These are phyloP conservation scores for Pecten maximus DNA, from an alignment of 2,888 invertebrate genomes.

Conservation along the genomic window DNA sequence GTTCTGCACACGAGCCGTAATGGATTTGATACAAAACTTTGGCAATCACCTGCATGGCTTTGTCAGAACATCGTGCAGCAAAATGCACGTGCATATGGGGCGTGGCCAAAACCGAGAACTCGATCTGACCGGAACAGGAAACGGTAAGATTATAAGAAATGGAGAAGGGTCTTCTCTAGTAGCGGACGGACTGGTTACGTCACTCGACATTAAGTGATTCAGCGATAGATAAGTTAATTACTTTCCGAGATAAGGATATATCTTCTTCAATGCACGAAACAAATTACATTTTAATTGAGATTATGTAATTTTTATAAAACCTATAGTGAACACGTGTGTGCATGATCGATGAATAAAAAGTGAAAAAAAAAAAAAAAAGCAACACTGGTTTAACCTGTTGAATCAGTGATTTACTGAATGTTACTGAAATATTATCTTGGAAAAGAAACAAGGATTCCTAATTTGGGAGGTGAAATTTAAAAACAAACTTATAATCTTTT, in stretches of 20 bases:
- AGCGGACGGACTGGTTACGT: neutral
- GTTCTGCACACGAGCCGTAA: neutral
- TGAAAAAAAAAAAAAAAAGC: neutral
- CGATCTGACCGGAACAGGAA: slow-evolving; percentile 26
- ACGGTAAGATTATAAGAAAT: neutral
- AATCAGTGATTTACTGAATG: neutral
- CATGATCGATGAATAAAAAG: neutral
- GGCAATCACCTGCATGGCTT: neutral
- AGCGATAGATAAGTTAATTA: neutral
- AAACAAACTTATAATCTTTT: neutral
- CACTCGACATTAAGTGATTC: neutral
- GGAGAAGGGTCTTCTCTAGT: neutral
- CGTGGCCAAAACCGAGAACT: neutral
- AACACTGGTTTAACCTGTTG: neutral
- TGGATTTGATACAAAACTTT: slow-evolving; percentile 12
- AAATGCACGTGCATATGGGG: slow-evolving; percentile 2
- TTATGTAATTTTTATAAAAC: neutral
- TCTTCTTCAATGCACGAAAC: neutral
- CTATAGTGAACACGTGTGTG: neutral
- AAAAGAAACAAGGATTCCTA: neutral
- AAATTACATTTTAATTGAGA: slow-evolving; percentile 10
- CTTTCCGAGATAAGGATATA: neutral
- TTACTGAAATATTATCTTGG: neutral
- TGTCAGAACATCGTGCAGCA: neutral
- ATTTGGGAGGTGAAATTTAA: too few species aligned